Evolutionary conservation across 2,888 invertebrate genomes (phyloP).

Genomic region (Trachelus tabidus): DNA sequence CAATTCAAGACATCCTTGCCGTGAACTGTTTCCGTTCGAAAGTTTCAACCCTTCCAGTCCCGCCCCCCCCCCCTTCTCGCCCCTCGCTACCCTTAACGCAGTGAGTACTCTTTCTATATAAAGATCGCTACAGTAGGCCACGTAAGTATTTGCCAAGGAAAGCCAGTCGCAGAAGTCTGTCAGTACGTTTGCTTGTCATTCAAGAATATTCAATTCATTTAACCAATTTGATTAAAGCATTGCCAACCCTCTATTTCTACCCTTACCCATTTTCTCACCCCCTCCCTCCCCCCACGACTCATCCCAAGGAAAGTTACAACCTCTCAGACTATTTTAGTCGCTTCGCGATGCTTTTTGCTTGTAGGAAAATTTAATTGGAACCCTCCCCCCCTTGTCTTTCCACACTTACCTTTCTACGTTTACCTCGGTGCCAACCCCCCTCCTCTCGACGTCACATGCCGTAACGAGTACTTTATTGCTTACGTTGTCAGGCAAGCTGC

Average conservation of each 20-base stretch:
- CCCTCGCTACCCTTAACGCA: too few species aligned
- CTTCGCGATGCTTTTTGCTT: not conserved
- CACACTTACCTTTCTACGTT: too few species aligned
- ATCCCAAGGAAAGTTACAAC: too few species aligned
- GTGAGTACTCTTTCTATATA: not conserved
- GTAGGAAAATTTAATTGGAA: slow-evolving; percentile 2
- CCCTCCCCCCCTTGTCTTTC: not conserved
- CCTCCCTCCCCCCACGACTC: too few species aligned
- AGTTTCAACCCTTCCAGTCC: too few species aligned
- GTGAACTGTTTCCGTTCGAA: not conserved
- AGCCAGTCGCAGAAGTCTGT: not conserved
- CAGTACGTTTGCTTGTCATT: not conserved
- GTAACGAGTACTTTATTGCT: not conserved
- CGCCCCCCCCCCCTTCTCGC: too few species aligned
- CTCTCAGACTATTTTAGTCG: too few species aligned
- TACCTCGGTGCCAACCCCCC: not conserved
- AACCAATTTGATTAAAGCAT: not conserved
- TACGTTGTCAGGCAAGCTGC: not conserved
- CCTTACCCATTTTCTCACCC: too few species aligned
- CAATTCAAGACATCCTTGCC: not conserved
- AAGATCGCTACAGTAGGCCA: not conserved
- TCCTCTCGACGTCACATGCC: not conserved
- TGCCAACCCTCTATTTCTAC: not conserved
- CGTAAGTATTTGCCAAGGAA: not conserved
- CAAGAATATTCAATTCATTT: not conserved